Base-by-base conservation (phyloP, 2,113 vertebrate species). In the Gymnogyps californianus region DNA sequence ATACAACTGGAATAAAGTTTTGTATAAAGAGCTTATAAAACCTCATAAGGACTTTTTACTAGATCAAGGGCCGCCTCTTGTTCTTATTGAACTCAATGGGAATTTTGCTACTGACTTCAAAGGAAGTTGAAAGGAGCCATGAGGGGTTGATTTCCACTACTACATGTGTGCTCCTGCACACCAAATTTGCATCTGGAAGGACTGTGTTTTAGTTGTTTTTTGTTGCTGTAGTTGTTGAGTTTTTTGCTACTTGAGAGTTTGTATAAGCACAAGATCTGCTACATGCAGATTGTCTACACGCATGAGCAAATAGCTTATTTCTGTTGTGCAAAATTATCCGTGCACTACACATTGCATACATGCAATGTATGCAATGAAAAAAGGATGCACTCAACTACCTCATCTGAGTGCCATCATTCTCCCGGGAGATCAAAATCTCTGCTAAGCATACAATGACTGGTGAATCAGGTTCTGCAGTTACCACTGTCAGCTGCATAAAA, bases 81-180 rank as follows among this genome's bases (percentile, higher is more conserved):
- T 84, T 96, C 91, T 91, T 88, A 94, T 67, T 95, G 93, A 97
- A 96, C 62, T 94, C 87, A 81, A 96, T 91, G 94, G 79, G 91
- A 96, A 93, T 96, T 96, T 91, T 87, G 91, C 95, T 96, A 70
- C 87, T 88, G 71, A 97, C 94, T 96, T 97, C 97, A 97, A 97
- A 97, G 87, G 38, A 88, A 97, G 87, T 93, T 95, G 78, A 97
- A 96, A 96, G 46, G 75, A 95, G 47, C 79, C 87, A 86, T 66
- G 84, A 97, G 84, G 96, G 87, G 71, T 61, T 96, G 87, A 93
- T 97, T 96, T 97, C 67, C 71, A 86, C 71, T 80, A 61, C 36
- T 95, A 81, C 92, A 81, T 77, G 66, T 96, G 94, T 77, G 89
- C 81, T 95, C 66, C 84, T 95, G 81, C 89, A 64, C 91, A 96